A percentile compares a stretch with the other conserved stretches of the same genome.
These are phyloP conservation scores for Crypturellus tataupa DNA, from an alignment of 2,797 vertebrate genomes.

Conservation along the genomic window DNA sequence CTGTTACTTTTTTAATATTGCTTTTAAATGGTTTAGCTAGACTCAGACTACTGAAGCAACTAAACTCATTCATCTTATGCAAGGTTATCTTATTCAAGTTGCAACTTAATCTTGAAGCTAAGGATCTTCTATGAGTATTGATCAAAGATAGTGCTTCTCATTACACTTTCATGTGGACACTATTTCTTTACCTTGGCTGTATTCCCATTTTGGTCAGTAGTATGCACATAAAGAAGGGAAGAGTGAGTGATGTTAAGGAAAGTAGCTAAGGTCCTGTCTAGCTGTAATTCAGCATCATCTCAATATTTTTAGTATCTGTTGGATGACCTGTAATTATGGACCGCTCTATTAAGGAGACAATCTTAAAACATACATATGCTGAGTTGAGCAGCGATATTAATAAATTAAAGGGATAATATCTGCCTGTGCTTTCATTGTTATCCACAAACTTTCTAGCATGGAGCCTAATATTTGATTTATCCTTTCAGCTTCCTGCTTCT, in stretches of 20 bases:
- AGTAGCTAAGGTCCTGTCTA: background rate
- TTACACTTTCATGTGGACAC: background rate
- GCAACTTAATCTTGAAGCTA: background rate
- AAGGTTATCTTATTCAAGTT: background rate
- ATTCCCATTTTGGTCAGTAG: background rate
- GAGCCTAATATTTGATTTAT: background rate
- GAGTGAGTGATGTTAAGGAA: background rate
- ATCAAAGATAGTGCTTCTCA: background rate
- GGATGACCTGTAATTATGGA: background rate
- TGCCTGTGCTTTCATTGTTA: background rate
- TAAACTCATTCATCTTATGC: background rate
- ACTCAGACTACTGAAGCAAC: background rate
- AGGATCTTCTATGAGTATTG: background rate
- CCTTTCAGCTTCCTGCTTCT: background rate
- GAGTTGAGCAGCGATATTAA: background rate
- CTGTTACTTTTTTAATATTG: background rate
- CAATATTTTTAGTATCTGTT: background rate
- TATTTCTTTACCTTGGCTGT: background rate
- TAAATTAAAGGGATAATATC: background rate
- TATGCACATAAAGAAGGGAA: background rate
- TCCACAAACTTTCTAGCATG: background rate
- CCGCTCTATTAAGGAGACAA: background rate
- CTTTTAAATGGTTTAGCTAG: background rate
- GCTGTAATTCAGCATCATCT: background rate
- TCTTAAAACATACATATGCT: background rate